Evolutionary conservation across 2,113 vertebrate genomes (phyloP).

Genomic region (Castor canadensis): DNA sequence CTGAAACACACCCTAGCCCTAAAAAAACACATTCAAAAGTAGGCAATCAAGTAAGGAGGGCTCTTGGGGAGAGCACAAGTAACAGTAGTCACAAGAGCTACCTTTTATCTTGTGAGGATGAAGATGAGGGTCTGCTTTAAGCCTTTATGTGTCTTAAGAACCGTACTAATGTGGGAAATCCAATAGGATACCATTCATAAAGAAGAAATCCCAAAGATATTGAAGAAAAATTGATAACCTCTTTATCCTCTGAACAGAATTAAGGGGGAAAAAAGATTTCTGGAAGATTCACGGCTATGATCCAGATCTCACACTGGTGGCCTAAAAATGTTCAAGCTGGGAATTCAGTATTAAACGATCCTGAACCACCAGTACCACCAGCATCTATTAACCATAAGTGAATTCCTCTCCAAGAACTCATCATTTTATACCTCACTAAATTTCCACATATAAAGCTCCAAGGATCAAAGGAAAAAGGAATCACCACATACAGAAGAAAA

Average conservation of each 20-base stretch:
- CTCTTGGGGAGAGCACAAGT: background rate
- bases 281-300: background rate
- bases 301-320: background rate
- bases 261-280: background rate
- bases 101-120: background rate
- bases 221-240: background rate
- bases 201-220: background rate
- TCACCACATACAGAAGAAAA: background rate
- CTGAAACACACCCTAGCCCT: background rate
- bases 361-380: background rate
- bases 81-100: background rate
- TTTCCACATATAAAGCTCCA: background rate
- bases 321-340: background rate
- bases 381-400: background rate
- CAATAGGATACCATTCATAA: background rate
- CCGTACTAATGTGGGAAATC: background rate
- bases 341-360: background rate
- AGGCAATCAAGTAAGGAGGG: background rate
- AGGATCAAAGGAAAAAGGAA: background rate
- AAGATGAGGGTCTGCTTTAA: too few species aligned
- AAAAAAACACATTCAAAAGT: background rate
- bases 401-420: background rate
- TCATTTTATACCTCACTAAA: background rate
- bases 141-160: background rate
- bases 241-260: background rate